Base-by-base conservation (phyloP, 2,888 invertebrate genomes). In the Lasiommata megera region DNA sequence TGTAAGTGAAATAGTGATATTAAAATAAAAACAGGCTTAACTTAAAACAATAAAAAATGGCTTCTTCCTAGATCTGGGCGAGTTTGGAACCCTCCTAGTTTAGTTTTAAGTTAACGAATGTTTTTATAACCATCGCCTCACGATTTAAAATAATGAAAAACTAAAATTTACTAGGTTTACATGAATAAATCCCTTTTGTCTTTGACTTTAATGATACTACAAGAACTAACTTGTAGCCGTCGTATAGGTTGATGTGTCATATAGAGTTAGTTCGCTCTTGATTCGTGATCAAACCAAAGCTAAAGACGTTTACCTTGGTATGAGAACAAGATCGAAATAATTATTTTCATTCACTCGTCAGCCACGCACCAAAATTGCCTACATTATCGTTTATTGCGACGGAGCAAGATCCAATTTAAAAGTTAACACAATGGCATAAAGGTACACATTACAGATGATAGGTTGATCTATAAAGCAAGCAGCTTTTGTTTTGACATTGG, bases 261-360 rank as follows among this genome's bases (percentile, higher is more conserved):
- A 43, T n/a, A 62, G 56, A 60, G 54, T 59, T 56, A 9, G 31
- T 9, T 34, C 11, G 65, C 67, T 69, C 68, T 67, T 71, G 69
- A 71, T 68, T 73, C 62, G 64, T 69, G 66, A 70, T 71, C 68
- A 69, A 61, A 31, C 16, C 55, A 52, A 56, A 55, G 56, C 48
- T 34, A 29, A 67, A 75, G 65, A 65, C 5, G 84, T 69, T 83
- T 61, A 66, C 84, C 84, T 84, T 84, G 81, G 68, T 69, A 68
- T 71, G 61, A 57, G 67, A 75, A 77, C 77, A 69, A 65, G 14
- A 53, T 38, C 37, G 16, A 31, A 52, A 12, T 48, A 36, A 36
- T 34, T 34, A 18, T 36, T 17, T 36, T 36, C 31, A 31, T 6
- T 11, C n/a, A 17, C 17, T 17, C 3, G 17, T 18, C 40, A 11